Conservation (phyloP, 2,888 invertebrate genomes). For the Panorpa germanica region DNA sequence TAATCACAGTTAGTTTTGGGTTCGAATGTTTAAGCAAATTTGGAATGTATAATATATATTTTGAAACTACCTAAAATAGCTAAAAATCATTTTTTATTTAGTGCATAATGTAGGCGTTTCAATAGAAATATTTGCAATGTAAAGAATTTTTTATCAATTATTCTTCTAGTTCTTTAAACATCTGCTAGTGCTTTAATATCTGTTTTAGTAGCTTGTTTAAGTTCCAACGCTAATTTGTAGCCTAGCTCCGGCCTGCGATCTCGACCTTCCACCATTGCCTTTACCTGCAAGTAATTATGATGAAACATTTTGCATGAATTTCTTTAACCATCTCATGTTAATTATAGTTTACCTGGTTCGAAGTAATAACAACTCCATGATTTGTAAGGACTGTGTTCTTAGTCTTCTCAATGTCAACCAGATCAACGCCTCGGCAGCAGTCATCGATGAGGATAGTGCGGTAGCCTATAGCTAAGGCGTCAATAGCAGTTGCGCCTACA, state of each 20-base stretch:
- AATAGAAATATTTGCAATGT: too few relatives aligned
- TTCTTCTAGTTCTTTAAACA: too few relatives aligned
- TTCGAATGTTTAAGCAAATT: too few relatives aligned
- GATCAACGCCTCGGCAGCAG: conserved; percentile 74
- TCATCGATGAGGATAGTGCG: conserved; percentile 78
- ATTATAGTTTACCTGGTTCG: conserved; percentile 36
- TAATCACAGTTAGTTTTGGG: too few relatives aligned
- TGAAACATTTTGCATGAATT: neutral
- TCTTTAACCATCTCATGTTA: conserved; percentile 2
- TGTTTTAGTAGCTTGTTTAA: too few relatives aligned
- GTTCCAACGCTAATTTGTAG: conserved; percentile 71
- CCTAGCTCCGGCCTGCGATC: conserved; percentile 78
- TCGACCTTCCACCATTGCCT: conserved; percentile 71
- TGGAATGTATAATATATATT: too few relatives aligned
- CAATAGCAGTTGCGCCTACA: conserved; percentile 77
- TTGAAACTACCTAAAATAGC: too few relatives aligned
- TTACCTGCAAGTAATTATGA: conserved; percentile 40
- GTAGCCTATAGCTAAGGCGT: conserved; percentile 81
- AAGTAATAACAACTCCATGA: conserved; percentile 64
- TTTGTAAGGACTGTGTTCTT: conserved; percentile 54
- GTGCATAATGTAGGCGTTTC: too few relatives aligned
- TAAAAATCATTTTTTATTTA: too few relatives aligned
- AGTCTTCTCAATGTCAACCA: conserved; percentile 67
- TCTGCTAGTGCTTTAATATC: too few relatives aligned
- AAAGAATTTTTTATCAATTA: too few relatives aligned